Percentiles rank a stretch among this genome's conserved stretches.
Evolutionary conservation across 2,888 invertebrate genomes (phyloP).

Genomic region (Gandaritis pyraliata): DNA sequence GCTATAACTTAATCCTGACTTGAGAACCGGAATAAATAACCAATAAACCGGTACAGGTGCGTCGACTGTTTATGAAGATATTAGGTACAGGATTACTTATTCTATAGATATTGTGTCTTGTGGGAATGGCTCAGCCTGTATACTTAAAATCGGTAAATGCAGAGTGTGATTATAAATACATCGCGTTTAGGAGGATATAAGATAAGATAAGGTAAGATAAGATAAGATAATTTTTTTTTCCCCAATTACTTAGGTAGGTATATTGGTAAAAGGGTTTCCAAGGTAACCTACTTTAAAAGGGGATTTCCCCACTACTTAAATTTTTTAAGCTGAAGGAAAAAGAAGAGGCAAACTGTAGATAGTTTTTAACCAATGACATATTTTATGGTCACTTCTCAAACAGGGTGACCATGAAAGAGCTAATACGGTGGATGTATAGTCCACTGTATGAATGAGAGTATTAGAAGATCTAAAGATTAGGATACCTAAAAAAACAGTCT

Average conservation of each 20-base stretch:
- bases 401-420: not conserved
- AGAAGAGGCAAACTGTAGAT: too few relatives aligned
- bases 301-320: too few relatives aligned
- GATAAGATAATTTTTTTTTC: too few relatives aligned
- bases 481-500: not conserved
- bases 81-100: constrained; percentile 55
- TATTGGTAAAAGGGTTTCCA: too few relatives aligned
- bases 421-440: not conserved
- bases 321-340: too few relatives aligned
- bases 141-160: not conserved
- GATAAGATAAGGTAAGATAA: too few relatives aligned
- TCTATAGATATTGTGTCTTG: constrained; percentile 27
- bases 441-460: constrained; percentile 19
- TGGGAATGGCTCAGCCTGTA: constrained; percentile 11
- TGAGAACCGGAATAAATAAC: constrained; percentile 81
- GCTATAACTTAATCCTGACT: constrained; percentile 82
- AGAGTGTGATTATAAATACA: not conserved
- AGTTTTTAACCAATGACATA: too few relatives aligned
- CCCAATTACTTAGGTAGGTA: too few relatives aligned
- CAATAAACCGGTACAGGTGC: constrained; percentile 82
- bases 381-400: too few relatives aligned
- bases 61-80: constrained; percentile 66
- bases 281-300: too few relatives aligned
- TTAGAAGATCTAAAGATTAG: constrained; percentile 28
- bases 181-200: too few relatives aligned